Evolutionary conservation across 2,888 invertebrate genomes (phyloP).

Genomic region (Caenorhabditis doughertyi): DNA sequence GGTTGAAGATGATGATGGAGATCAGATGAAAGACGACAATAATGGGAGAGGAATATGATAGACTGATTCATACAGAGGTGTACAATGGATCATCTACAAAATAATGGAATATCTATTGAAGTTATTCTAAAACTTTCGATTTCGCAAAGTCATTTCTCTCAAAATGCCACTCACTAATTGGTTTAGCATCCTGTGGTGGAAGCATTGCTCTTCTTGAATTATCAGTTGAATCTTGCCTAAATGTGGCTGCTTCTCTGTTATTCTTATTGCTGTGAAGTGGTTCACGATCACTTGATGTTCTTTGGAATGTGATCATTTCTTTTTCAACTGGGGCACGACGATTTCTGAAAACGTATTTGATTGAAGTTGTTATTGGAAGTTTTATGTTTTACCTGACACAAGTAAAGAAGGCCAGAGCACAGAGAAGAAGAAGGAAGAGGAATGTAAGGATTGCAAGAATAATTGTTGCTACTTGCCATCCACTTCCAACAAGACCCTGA

Average conservation of each 20-base stretch:
- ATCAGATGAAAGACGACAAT: slow-evolving; percentile 17
- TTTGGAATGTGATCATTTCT: slow-evolving; percentile 46
- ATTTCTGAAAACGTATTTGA: slow-evolving; percentile 24
- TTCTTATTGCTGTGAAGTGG: slow-evolving; percentile 38
- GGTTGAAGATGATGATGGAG: slow-evolving; percentile 22
- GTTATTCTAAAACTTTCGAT: too few species aligned
- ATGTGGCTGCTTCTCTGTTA: slow-evolving; percentile 34
- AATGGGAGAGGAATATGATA: not conserved
- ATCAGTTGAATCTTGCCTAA: slow-evolving; percentile 47
- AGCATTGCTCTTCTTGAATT: slow-evolving; percentile 55
- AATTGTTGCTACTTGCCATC: slow-evolving; percentile 75
- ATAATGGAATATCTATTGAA: too few species aligned
- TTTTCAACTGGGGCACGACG: slow-evolving; percentile 43
- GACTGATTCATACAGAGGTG: slow-evolving; percentile 61
- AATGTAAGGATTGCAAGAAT: slow-evolving; percentile 71
- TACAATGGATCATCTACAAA: slow-evolving; percentile 47
- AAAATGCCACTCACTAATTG: slow-evolving; percentile 70
- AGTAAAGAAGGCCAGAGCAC: slow-evolving; percentile 29
- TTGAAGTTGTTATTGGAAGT: not conserved
- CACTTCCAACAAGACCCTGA: slow-evolving; percentile 73
- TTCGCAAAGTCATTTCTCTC: too few species aligned
- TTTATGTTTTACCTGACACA: slow-evolving; percentile 23
- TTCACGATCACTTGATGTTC: slow-evolving; percentile 40
- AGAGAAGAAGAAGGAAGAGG: slow-evolving; percentile 66
- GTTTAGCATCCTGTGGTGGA: slow-evolving; percentile 62